Conservation (phyloP, 2,888 invertebrate genomes). For the Argyresthia goedartella region DNA sequence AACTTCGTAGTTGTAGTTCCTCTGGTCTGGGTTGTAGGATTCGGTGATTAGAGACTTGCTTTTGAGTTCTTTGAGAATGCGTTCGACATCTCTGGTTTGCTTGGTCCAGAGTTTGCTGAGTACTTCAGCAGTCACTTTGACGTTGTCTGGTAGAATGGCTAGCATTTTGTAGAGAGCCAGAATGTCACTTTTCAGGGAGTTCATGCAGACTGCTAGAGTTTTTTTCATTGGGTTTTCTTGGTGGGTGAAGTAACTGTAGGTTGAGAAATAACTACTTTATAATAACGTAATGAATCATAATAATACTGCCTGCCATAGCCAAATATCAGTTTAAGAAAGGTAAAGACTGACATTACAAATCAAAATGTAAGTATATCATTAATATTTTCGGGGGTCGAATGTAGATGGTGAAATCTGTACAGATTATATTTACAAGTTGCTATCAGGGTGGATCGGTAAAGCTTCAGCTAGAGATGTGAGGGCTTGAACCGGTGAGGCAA, state of each 20-base stretch:
- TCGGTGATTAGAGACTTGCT: conserved; percentile 77
- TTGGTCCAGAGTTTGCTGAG: conserved; percentile 51
- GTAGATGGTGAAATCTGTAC: not conserved
- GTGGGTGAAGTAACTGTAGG: conserved; percentile 18
- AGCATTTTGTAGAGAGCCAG: conserved; percentile 72
- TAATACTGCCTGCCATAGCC: too few relatives aligned
- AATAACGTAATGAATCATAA: too few relatives aligned
- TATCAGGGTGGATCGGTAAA: too few relatives aligned
- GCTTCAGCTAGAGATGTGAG: too few relatives aligned
- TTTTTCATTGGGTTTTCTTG: conserved; percentile 58
- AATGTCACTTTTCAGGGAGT: conserved; percentile 60
- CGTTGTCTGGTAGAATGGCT: conserved; percentile 77
- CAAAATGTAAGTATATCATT: too few relatives aligned
- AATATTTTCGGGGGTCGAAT: too few relatives aligned
- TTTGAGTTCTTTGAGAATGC: conserved; percentile 73
- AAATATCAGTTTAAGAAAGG: too few relatives aligned
- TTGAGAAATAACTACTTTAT: too few relatives aligned
- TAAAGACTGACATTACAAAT: too few relatives aligned
- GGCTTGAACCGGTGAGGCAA: too few relatives aligned
- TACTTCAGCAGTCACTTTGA: conserved; percentile 74
- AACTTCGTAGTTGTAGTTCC: conserved; percentile 77
- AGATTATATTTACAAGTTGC: not conserved
- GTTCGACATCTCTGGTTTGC: conserved; percentile 60
- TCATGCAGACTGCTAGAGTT: conserved; percentile 72
- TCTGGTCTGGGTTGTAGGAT: conserved; percentile 71